Evolutionary conservation across 2,113 vertebrate species (phyloP).

Genomic region (Rhynchomys soricoides): DNA sequence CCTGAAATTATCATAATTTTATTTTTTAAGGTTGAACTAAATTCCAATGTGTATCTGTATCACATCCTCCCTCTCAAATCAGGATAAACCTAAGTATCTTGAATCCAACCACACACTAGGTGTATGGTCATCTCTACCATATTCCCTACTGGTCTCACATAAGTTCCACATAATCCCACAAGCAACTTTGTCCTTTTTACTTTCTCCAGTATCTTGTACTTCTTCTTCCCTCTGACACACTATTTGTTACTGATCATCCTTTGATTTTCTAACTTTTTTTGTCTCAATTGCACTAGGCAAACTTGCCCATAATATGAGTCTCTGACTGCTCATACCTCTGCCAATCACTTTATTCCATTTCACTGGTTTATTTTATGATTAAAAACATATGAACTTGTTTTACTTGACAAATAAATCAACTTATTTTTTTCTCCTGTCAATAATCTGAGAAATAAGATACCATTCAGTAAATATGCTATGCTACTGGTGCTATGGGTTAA

Average conservation of each 20-base stretch:
- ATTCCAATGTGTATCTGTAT: neutral
- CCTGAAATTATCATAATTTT: neutral
- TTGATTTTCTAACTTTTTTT: neutral
- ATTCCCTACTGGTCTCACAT: accelerated
- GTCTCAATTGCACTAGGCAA: too few relatives aligned
- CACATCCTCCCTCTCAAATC: neutral
- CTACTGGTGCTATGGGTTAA: neutral
- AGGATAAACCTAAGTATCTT: accelerated
- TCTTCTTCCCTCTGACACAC: neutral
- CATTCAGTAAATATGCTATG: neutral
- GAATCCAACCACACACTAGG: accelerated
- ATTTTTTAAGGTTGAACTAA: neutral
- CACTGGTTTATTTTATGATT: neutral
- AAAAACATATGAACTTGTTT: neutral
- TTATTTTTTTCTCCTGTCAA: neutral
- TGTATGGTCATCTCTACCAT: too few relatives aligned
- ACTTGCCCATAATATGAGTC: neutral
- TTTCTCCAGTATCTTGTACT: accelerated
- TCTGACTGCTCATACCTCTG: neutral
- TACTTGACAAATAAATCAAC: neutral
- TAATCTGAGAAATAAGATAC: neutral
- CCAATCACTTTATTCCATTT: neutral
- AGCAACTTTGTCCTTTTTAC: neutral
- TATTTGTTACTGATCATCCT: neutral
- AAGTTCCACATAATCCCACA: neutral